Conservation (phyloP, 2,888 invertebrate species). For the Xanthia icteritia region DNA sequence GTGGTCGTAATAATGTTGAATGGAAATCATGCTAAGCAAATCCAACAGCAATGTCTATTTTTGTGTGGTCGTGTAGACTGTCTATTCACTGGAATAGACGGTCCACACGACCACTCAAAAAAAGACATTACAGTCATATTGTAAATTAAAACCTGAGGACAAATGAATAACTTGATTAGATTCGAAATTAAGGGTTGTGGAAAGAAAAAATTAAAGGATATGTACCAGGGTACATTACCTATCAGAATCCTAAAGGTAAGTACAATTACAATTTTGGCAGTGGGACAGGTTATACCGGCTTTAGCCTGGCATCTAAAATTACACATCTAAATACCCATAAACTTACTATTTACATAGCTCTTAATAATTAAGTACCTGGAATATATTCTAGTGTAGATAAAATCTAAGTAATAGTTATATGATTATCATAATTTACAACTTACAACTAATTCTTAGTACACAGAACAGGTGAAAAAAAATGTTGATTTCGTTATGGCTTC, state of each 20-base stretch:
- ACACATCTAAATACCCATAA: constrained; percentile 37
- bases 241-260: background rate
- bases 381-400: constrained; percentile 54
- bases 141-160: background rate
- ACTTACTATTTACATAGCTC: constrained; percentile 54
- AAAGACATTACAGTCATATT: background rate
- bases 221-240: background rate
- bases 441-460: constrained; percentile 26
- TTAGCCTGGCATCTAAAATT: constrained; percentile 30
- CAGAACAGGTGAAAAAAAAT: constrained; percentile 22
- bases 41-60: no score
- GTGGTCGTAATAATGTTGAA: no score
- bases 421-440: constrained; percentile 56
- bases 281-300: constrained; percentile 10
- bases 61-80: no score
- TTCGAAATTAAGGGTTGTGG: background rate
- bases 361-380: constrained; percentile 41
- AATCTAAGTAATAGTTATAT: constrained; percentile 41
- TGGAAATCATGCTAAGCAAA: no score
- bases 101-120: background rate
- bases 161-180: background rate
- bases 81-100: no score
- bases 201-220: no score
- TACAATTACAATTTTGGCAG: constrained; percentile 43
- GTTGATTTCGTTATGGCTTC: constrained; percentile 13